Conservation (phyloP, 1,140 invertebrate species). For the Brachionus asplanchnoidis region DNA sequence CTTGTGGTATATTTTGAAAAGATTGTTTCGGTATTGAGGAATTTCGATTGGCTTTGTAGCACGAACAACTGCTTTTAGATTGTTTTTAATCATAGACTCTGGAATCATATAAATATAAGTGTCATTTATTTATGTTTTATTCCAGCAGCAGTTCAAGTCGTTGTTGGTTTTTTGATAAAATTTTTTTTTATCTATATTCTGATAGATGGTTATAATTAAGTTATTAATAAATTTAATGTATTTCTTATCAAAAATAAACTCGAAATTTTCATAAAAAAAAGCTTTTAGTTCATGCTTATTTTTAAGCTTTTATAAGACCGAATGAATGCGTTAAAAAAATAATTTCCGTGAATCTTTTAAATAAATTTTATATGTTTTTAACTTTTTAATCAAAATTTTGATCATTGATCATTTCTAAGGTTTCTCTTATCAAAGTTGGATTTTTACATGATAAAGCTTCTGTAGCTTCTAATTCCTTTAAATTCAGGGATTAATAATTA, state of each 20-base stretch:
- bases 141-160: background rate
- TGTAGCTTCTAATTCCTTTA: too few relatives aligned
- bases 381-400: background rate
- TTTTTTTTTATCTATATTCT: background rate
- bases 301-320: background rate
- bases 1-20: background rate
- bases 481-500: background rate
- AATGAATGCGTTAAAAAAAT: background rate
- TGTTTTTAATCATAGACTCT: background rate
- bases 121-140: background rate
- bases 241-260: background rate
- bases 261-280: background rate
- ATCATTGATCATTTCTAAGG: background rate
- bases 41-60: background rate
- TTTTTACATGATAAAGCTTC: too few relatives aligned
- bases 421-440: background rate
- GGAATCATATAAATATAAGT: background rate
- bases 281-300: background rate
- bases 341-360: too few relatives aligned
- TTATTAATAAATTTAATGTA: slow-evolving; percentile 10
- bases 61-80: background rate
- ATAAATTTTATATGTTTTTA: too few relatives aligned
- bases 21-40: background rate
- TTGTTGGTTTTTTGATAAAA: background rate
- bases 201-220: background rate